Base-by-base conservation (phyloP, 2,797 vertebrate species). In the Toxotes lorentzi region DNA sequence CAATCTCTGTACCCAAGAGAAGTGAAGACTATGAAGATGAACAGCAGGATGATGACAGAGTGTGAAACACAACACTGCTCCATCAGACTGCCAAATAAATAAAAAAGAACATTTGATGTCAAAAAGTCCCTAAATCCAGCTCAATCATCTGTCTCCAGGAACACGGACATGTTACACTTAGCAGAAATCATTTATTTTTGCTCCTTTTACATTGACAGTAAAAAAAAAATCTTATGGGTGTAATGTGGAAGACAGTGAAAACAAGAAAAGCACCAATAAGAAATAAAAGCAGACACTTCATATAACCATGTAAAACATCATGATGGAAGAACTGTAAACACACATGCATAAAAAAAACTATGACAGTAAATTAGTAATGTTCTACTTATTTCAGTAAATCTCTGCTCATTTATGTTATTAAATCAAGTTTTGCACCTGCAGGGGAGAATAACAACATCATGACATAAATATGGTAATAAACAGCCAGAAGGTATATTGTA, bases 181-280 rank as follows among this genome's bases (percentile, higher is more conserved):
- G 17, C 43, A 67, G 40, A 88, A 89, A 86, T 47, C 17, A 68
- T 93, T 93, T 93, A 92, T 94, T 93, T 93, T 90, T 85, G 59
- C 43, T 91, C 51, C 50, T 72, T 88, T 86, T 72, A 91, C 79
- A 89, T 48, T 45, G 62, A 78, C 57, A 81, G 45, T 50, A 79
- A 64, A 30, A 79, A 64, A 30, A 27, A 85, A 76, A 70, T 75
- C 12, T 61, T 40, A 84, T 23, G 67, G 38, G 81, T 57, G 78
- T 3, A 54, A 58, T 8, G 23, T 3, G 40, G 87, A 56, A 78
- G 35, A 79, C 47, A 56, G 13, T 30, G 48, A 77, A 79, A 83
- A 61, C 32, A 13, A 78, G 38, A 81, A 47, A 66, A 70, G 30
- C 41, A 73, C 27, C 3, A 21, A 47, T 12, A 51, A 74, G 50